These are phyloP conservation scores for Danio aesculapii DNA, from an alignment of 2,797 vertebrate species.

Conservation along the genomic window DNA sequence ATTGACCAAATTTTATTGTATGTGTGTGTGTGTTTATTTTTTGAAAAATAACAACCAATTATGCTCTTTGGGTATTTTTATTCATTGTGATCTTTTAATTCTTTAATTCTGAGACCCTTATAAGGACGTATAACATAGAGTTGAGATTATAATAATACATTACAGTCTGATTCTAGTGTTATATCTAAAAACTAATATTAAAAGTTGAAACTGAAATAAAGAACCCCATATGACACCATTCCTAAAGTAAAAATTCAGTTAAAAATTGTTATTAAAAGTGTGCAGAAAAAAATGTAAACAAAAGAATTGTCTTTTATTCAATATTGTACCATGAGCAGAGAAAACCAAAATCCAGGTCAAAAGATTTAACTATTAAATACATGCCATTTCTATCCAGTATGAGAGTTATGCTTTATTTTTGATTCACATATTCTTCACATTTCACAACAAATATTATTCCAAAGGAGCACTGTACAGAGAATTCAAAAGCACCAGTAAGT, in stretches of 20 bases:
- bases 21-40: no score
- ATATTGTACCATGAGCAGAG: background rate
- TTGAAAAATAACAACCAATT: background rate
- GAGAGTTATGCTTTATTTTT: background rate
- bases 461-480: background rate
- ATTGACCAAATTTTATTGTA: background rate
- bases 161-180: background rate
- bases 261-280: background rate
- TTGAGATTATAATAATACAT: background rate
- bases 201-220: background rate
- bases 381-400: background rate
- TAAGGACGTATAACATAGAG: background rate
- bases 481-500: background rate
- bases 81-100: no score
- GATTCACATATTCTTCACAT: background rate
- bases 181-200: background rate
- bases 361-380: background rate
- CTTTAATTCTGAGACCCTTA: no score
- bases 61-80: background rate
- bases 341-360: background rate
- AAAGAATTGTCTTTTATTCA: background rate
- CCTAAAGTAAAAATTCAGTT: background rate
- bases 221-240: background rate
- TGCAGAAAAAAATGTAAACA: background rate
- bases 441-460: background rate